A percentile compares a stretch with the other conserved stretches of the same genome.
phyloP scores from a whole-genome alignment of 2,797 vertebrate species.

The Muscicapa comitata region DNA sequence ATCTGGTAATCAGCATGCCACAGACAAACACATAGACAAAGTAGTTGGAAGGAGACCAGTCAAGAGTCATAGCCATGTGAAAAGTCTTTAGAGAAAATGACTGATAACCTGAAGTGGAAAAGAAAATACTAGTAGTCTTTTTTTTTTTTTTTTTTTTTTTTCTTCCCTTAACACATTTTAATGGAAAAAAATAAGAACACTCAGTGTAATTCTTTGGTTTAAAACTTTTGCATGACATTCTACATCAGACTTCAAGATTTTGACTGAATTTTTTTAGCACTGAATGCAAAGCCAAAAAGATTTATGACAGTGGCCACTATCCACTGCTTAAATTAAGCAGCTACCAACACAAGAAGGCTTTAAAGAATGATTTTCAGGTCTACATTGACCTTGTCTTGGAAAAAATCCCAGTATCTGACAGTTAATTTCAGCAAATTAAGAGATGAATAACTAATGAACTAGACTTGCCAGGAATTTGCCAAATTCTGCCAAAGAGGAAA shows the following conservation, averaged over 20 bases:
- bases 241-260: neutral
- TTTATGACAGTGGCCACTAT: neutral
- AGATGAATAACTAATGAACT: neutral
- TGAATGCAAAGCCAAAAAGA: neutral
- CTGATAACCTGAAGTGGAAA: neutral
- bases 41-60: neutral
- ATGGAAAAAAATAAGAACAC: neutral
- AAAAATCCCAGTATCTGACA: neutral
- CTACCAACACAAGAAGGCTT: neutral
- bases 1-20: neutral
- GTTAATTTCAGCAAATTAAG: constrained; percentile 16
- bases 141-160: neutral
- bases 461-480: neutral
- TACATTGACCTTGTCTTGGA: neutral
- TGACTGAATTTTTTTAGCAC: neutral
- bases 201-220: neutral
- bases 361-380: neutral
- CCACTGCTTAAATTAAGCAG: neutral
- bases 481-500: neutral
- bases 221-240: neutral
- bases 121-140: neutral
- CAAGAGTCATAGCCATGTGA: neutral
- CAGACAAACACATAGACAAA: neutral
- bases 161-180: neutral
- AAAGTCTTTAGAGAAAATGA: neutral